phyloP scores from a whole-genome alignment of 2,888 invertebrate species.

The Orthosia gracilis region DNA sequence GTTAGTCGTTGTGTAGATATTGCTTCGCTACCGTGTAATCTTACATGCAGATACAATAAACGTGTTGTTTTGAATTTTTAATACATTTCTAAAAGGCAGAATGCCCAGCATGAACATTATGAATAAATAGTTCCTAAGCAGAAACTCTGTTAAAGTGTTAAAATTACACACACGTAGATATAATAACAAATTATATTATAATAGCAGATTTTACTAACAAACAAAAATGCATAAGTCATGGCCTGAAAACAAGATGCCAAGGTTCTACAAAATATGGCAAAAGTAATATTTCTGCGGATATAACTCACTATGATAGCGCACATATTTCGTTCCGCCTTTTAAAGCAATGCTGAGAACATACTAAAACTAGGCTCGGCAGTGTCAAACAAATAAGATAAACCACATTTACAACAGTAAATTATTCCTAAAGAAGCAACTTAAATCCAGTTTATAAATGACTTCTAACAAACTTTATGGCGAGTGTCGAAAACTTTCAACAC shows the following conservation, averaged over 20 bases:
- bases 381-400: constrained; percentile 51
- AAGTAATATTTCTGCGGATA: constrained; percentile 24
- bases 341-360: constrained; percentile 32
- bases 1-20: constrained; percentile 72
- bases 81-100: constrained; percentile 62
- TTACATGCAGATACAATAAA: constrained; percentile 65
- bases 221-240: constrained; percentile 5
- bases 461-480: constrained; percentile 58
- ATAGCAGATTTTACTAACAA: background rate
- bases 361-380: constrained; percentile 28
- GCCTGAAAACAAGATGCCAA: constrained; percentile 31
- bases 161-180: background rate
- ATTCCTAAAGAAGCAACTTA: constrained; percentile 58
- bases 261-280: constrained; percentile 25
- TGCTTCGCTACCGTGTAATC: constrained; percentile 71
- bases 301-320: constrained; percentile 11
- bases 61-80: constrained; percentile 67
- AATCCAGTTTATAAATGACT: constrained; percentile 58
- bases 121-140: constrained; percentile 9
- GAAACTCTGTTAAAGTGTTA: constrained; percentile 1
- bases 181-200: too few species aligned
- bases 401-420: constrained; percentile 45
- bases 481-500: constrained; percentile 60
- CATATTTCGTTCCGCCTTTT: constrained; percentile 39
- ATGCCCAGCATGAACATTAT: constrained; percentile 22